These are phyloP conservation scores for Podargus strigoides DNA, from an alignment of 2,797 vertebrate species.

Conservation along the genomic window DNA sequence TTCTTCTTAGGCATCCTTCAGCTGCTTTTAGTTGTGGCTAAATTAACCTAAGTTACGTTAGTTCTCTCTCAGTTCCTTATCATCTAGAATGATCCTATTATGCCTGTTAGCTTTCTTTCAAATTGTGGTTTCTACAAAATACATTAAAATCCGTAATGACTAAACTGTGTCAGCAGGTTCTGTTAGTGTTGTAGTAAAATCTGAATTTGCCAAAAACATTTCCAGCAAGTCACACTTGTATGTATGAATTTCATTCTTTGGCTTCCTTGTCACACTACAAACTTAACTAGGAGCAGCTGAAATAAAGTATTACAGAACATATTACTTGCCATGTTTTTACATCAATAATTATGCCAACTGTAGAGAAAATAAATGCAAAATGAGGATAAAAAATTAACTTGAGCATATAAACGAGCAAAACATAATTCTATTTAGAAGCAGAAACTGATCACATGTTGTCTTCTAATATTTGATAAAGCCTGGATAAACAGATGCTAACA, in stretches of 20 bases:
- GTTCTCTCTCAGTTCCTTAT: neutral
- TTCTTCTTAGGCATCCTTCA: neutral
- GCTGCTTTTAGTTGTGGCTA: neutral
- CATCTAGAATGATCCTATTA: neutral
- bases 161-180: neutral
- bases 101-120: neutral
- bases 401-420: neutral
- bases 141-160: neutral
- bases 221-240: neutral
- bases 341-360: neutral
- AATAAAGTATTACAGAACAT: neutral
- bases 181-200: neutral
- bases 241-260: too few species aligned
- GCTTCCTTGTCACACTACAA: too few species aligned
- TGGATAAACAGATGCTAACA: neutral
- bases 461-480: neutral
- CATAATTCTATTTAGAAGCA: neutral
- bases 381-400: neutral
- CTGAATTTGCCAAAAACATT: neutral
- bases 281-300: neutral
- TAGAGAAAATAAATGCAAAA: neutral
- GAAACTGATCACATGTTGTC: accelerated
- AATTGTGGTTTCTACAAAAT: neutral
- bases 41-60: neutral
- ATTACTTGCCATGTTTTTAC: neutral